phyloP scores from a whole-genome alignment of 2,888 invertebrate genomes.

The Timema cristinae region DNA sequence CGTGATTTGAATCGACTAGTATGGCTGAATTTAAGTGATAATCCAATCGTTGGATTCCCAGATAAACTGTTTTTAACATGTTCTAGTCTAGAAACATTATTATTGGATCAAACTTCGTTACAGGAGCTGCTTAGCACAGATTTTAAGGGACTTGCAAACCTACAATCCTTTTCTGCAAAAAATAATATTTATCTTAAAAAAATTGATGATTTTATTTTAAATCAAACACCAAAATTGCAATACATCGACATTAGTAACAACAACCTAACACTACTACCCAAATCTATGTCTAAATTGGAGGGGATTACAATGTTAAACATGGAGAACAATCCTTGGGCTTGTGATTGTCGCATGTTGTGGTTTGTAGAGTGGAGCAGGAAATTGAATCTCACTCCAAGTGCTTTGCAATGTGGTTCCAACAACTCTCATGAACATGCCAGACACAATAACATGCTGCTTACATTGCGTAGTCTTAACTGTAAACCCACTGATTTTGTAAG shows the following conservation, averaged over 20 bases:
- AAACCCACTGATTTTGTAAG: conserved; percentile 58
- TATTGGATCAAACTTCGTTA: conserved; percentile 63
- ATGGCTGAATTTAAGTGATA: conserved; percentile 55
- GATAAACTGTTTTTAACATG: conserved; percentile 61
- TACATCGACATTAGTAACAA: conserved; percentile 68
- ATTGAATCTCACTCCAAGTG: conserved; percentile 50
- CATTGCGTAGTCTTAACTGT: conserved; percentile 68
- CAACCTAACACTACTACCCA: conserved; percentile 64
- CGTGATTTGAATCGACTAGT: conserved; percentile 49
- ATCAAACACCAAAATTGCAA: conserved; percentile 56
- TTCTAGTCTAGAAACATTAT: conserved; percentile 55
- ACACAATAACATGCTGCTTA: conserved; percentile 62
- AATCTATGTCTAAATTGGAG: conserved; percentile 61
- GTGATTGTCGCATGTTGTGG: conserved; percentile 84
- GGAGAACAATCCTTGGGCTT: conserved; percentile 74
- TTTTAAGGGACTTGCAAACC: conserved; percentile 58
- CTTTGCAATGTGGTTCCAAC: conserved; percentile 59
- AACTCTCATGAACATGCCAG: conserved; percentile 46
- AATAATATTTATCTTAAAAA: conserved; percentile 58
- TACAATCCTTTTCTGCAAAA: conserved; percentile 57
- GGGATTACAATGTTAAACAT: conserved; percentile 62
- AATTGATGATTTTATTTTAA: conserved; percentile 60
- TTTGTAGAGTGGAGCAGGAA: conserved; percentile 58
- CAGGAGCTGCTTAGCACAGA: conserved; percentile 61
- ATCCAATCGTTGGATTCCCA: conserved; percentile 54